Conservation (phyloP, 2,113 vertebrate genomes). For the Perca fluviatilis region DNA sequence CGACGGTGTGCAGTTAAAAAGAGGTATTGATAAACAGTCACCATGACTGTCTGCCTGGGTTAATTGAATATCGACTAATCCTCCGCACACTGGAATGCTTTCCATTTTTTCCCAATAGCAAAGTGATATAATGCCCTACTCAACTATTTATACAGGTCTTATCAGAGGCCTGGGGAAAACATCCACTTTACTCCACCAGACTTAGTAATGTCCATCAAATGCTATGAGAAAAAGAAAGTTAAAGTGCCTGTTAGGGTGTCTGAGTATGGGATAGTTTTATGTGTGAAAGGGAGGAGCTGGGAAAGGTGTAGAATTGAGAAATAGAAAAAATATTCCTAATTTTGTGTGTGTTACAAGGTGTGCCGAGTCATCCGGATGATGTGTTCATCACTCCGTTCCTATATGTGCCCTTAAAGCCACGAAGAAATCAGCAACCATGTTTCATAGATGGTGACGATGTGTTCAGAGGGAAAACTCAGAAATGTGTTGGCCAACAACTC, state of each 20-base stretch:
- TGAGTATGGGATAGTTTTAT: slow-evolving; percentile 3
- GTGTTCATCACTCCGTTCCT: not conserved
- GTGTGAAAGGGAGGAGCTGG: not conserved
- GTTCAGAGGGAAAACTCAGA: not conserved
- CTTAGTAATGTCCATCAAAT: slow-evolving; percentile 46
- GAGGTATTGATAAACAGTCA: slow-evolving; percentile 80
- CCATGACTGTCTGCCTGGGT: slow-evolving; percentile 66
- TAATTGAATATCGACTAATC: slow-evolving; percentile 85
- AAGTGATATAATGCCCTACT: slow-evolving; percentile 63
- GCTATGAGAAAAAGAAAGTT: not conserved
- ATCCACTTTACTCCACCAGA: slow-evolving; percentile 29
- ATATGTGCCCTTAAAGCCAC: too few species aligned
- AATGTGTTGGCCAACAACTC: slow-evolving; percentile 50
- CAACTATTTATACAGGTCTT: slow-evolving; percentile 69
- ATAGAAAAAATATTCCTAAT: not conserved
- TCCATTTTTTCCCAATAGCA: slow-evolving; percentile 63
- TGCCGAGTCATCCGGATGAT: not conserved
- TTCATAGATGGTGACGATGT: not conserved
- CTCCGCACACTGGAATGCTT: slow-evolving; percentile 63
- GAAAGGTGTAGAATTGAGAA: not conserved
- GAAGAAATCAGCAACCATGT: slow-evolving; percentile 11
- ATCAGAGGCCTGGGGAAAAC: slow-evolving; percentile 59
- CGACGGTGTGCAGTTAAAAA: slow-evolving; percentile 72
- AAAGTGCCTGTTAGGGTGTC: not conserved
- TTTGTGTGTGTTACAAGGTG: not conserved